Evolutionary conservation across 2,113 vertebrate species (phyloP).

Genomic region (Sigmodon hispidus): DNA sequence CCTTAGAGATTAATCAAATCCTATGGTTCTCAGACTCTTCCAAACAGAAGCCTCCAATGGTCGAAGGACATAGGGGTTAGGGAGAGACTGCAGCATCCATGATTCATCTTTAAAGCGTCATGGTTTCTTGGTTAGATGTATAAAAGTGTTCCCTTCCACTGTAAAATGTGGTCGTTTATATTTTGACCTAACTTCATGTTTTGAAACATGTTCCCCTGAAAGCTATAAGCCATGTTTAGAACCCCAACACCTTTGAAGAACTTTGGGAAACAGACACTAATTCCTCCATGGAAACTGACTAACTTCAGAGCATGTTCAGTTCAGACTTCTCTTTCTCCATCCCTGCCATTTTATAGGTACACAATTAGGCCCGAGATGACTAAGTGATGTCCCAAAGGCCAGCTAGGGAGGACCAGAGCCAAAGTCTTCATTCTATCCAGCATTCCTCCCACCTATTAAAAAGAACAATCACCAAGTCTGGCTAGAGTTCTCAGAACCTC

Average conservation of each 20-base stretch:
- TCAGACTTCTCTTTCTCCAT: not conserved
- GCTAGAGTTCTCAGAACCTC: not conserved
- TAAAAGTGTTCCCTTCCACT: not conserved
- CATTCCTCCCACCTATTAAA: not conserved
- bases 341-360: not conserved
- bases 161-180: too few species aligned
- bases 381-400: not conserved
- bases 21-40: not conserved
- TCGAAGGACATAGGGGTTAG: not conserved
- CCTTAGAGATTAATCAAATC: not conserved
- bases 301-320: not conserved
- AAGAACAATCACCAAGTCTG: not conserved
- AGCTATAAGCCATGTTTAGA: accelerated
- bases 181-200: too few species aligned
- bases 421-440: not conserved
- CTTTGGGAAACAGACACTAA: not conserved
- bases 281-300: not conserved
- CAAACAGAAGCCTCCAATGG: not conserved
- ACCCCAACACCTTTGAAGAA: not conserved
- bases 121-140: not conserved
- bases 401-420: not conserved
- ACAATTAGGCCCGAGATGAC: not conserved
- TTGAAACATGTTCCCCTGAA: not conserved
- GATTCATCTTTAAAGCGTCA: not conserved
- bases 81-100: not conserved